Percentiles rank a stretch among this genome's conserved stretches.
phyloP scores from a whole-genome alignment of 2,888 invertebrate genomes.

The Paralinhomoeus sp. region DNA sequence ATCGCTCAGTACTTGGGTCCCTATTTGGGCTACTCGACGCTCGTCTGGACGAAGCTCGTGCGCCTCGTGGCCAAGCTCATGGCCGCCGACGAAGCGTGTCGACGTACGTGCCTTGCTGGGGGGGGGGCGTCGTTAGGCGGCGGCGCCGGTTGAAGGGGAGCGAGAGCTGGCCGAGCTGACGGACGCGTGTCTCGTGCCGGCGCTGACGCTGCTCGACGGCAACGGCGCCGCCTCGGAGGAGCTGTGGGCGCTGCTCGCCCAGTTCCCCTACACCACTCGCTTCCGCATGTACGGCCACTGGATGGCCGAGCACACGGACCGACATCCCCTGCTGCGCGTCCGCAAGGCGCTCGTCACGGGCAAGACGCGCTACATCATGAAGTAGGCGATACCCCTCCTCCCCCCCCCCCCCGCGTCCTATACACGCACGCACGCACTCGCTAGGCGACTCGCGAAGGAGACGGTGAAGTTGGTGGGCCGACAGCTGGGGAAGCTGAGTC shows the following conservation, averaged over 20 bases:
- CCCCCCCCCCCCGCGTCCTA: too few species aligned
- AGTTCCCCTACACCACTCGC: conserved; percentile 29
- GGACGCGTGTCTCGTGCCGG: conserved; percentile 62
- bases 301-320: conserved; percentile 67
- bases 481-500: conserved; percentile 81
- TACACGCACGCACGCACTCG: not conserved
- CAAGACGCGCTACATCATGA: conserved; percentile 82
- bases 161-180: conserved; percentile 1
- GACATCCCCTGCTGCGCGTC: conserved; percentile 58
- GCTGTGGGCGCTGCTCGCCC: conserved; percentile 53
- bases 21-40: conserved; percentile 59
- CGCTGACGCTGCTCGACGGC: conserved; percentile 66
- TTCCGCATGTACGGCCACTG: conserved; percentile 59
- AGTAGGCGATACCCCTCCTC: conserved; percentile 39
- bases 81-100: not conserved
- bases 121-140: too few species aligned
- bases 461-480: conserved; percentile 89
- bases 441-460: conserved; percentile 57
- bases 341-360: conserved; percentile 66
- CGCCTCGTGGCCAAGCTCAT: conserved; percentile 34
- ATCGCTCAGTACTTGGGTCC: conserved; percentile 66
- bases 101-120: too few species aligned
- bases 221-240: conserved; percentile 92
- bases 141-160: conserved; percentile 12
- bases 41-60: conserved; percentile 62